A percentile compares a stretch with the other conserved stretches of the same genome.
Evolutionary conservation across 2,888 invertebrate genomes (phyloP).

Genomic region (Clistopyga incitator): DNA sequence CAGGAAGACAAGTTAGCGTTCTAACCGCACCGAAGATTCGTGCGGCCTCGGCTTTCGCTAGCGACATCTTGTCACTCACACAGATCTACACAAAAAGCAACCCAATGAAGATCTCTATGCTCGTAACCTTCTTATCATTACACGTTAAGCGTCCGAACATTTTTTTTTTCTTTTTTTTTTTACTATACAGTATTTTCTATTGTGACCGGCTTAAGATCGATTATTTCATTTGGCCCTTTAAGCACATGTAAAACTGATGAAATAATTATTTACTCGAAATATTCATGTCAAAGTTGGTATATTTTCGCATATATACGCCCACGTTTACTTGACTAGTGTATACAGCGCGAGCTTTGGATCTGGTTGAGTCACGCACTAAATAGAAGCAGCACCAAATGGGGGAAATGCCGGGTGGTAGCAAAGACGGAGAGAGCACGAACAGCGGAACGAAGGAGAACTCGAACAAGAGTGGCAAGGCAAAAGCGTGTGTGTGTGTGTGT

Average conservation of each 20-base stretch:
- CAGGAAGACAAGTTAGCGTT: slow-evolving; percentile 63
- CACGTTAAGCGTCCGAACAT: no score
- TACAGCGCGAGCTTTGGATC: slow-evolving; percentile 74
- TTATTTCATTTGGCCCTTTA: no score
- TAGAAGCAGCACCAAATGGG: slow-evolving; percentile 52
- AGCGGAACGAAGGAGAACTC: slow-evolving; percentile 36
- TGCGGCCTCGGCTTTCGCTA: slow-evolving; percentile 26
- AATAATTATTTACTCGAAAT: no score
- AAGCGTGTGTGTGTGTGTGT: slow-evolving; percentile 29
- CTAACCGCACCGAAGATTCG: slow-evolving; percentile 16
- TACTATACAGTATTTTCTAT: no score
- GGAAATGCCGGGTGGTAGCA: slow-evolving; percentile 64
- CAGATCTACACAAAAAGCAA: not conserved
- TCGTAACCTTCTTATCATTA: not conserved
- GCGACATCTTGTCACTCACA: slow-evolving; percentile 17
- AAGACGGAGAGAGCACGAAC: slow-evolving; percentile 47
- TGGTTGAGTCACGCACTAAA: slow-evolving; percentile 81
- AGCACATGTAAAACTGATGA: no score
- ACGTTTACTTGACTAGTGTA: slow-evolving; percentile 48
- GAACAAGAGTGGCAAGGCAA: slow-evolving; percentile 36
- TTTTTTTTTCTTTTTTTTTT: no score
- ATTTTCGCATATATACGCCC: slow-evolving; percentile 16
- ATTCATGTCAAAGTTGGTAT: no score
- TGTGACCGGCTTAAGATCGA: no score
- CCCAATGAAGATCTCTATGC: not conserved